A percentile compares a stretch with the other conserved stretches of the same genome.
These are phyloP conservation scores for Miltochrista miniata DNA, from an alignment of 2,888 invertebrate species.

Conservation along the genomic window DNA sequence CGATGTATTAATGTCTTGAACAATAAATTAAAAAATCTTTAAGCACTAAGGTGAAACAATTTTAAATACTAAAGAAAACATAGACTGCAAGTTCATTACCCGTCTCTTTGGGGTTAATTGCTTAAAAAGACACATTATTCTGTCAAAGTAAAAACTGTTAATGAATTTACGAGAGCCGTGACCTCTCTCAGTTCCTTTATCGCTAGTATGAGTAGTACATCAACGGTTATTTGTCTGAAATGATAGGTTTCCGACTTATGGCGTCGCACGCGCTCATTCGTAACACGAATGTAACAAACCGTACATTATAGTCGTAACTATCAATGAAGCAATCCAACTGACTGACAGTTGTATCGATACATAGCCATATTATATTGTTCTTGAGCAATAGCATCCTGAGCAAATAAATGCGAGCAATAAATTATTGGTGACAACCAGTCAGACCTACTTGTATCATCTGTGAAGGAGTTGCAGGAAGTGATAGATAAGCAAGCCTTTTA, in stretches of 20 bases:
- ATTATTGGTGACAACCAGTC: no score
- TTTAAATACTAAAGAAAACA: no score
- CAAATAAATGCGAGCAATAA: slow-evolving; percentile 9
- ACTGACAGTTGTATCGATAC: slow-evolving; percentile 20
- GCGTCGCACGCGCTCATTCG: slow-evolving; percentile 40
- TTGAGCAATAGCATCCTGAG: slow-evolving; percentile 18
- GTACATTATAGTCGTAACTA: slow-evolving; percentile 42
- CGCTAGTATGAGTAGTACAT: slow-evolving; percentile 16
- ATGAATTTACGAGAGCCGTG: slow-evolving; percentile 47
- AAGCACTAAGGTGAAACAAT: no score
- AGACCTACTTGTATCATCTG: no score
- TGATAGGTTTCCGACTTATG: slow-evolving; percentile 48
- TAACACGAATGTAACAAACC: slow-evolving; percentile 35
- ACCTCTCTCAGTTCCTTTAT: slow-evolving; percentile 17
- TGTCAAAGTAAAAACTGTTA: slow-evolving; percentile 39
- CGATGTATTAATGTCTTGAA: no score
- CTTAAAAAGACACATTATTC: slow-evolving; percentile 35
- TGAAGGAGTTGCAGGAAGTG: no score
- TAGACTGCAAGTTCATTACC: no score
- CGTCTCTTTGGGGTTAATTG: no score
- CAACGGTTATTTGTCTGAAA: slow-evolving; percentile 29
- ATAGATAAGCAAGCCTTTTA: no score
- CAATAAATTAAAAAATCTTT: no score
- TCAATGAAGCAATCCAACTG: slow-evolving; percentile 29
- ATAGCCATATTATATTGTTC: slow-evolving; percentile 10